These are phyloP conservation scores for Anoplolepis gracilipes DNA, from an alignment of 1,140 invertebrate species.

Conservation along the genomic window DNA sequence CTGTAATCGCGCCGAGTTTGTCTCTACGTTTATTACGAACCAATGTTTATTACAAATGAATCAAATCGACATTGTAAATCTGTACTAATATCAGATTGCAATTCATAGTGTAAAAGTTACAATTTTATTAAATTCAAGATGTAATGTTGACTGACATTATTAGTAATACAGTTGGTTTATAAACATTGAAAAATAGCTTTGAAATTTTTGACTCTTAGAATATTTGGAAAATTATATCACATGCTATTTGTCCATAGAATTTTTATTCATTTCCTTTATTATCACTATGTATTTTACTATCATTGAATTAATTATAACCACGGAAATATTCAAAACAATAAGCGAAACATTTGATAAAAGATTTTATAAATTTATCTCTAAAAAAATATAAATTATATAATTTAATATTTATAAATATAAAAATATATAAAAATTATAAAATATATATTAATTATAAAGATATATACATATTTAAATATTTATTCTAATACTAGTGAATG, in stretches of 20 bases:
- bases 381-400: too few species aligned
- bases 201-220: neutral
- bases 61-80: neutral
- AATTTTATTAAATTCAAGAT: neutral
- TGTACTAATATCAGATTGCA: neutral
- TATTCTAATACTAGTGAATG: too few species aligned
- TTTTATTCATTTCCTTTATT: neutral
- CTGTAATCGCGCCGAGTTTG: neutral
- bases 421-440: too few species aligned
- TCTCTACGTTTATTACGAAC: neutral
- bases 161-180: neutral
- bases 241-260: neutral
- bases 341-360: too few species aligned
- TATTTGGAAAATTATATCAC: neutral
- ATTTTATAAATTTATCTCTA: too few species aligned
- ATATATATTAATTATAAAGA: too few species aligned
- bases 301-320: too few species aligned
- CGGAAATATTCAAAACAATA: too few species aligned
- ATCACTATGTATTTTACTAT: too few species aligned
- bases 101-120: neutral
- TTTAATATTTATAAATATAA: too few species aligned
- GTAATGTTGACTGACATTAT: neutral
- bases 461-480: too few species aligned
- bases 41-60: neutral
- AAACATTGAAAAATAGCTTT: neutral